These are phyloP conservation scores for Montipora sp. DNA, from an alignment of 64 coral and sea anemone genomes.

Conservation along the genomic window DNA sequence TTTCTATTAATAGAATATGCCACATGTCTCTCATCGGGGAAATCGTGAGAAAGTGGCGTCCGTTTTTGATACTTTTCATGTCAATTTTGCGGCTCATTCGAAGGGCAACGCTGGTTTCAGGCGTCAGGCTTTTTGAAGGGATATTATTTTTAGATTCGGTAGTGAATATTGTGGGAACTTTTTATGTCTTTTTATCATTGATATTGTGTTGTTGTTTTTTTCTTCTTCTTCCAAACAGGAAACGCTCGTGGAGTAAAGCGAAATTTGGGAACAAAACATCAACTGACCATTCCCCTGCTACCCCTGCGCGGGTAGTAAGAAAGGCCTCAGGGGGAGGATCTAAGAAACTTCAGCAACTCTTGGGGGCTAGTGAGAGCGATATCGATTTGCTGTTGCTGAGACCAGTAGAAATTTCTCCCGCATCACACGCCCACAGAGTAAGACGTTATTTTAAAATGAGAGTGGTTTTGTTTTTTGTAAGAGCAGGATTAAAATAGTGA, in stretches of 20 bases:
- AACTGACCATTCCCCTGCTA: slow-evolving; percentile 64
- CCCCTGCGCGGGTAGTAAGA: slow-evolving; percentile 47
- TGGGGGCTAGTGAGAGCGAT: slow-evolving; percentile 99
- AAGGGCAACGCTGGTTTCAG: too few relatives aligned
- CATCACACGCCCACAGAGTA: slow-evolving; percentile 65
- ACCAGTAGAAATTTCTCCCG: slow-evolving; percentile 79
- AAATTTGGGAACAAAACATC: slow-evolving; percentile 80
- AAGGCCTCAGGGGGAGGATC: slow-evolving; percentile 89
- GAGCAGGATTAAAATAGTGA: background rate
- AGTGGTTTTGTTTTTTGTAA: background rate
- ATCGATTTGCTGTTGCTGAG: slow-evolving; percentile 89
- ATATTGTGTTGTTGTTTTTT: background rate
- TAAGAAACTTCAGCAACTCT: slow-evolving; percentile 91
- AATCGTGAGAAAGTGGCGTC: too few relatives aligned
- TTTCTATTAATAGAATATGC: too few relatives aligned
- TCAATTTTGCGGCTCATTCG: too few relatives aligned
- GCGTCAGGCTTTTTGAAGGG: too few relatives aligned
- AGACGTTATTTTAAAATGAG: background rate
- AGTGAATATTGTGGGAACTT: too few relatives aligned
- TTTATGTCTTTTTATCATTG: background rate
- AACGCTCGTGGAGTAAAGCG: slow-evolving; percentile 93
- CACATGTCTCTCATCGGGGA: too few relatives aligned
- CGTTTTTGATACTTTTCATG: too few relatives aligned
- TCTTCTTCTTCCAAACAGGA: slow-evolving; percentile 60
- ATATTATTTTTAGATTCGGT: too few relatives aligned